Base-by-base conservation (phyloP, 2,113 vertebrate genomes). In the Pteropus alecto region DNA sequence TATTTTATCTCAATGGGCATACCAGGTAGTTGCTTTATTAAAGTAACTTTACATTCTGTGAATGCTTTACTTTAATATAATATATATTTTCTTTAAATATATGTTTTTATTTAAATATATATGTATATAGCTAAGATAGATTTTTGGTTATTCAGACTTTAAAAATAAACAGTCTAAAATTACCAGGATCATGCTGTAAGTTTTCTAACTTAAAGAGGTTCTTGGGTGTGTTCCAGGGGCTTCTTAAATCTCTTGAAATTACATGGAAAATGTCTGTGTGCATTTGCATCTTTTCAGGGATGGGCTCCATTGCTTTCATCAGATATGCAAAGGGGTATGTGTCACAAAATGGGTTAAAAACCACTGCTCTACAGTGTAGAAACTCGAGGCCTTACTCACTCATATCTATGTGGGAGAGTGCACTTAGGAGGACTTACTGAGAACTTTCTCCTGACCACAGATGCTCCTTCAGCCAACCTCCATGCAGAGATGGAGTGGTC, bases 21-120 rank as follows among this genome's bases (percentile, higher is more conserved):
- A 93, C 3, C 7, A 81, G 15, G 35, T 56, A 60, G 3, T 81
- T 86, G 56, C 35, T 78, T 76, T 61, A 87, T 74, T 82, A 79
- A 90, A 93, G 35, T 74, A 89, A 68, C 22, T 83, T 74, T 88
- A 82, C 58, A 87, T 82, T 93, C 67, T 82, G n/a, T 83, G 38
- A 28, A 26, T 41, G n/a, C 3, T 68, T 26, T 58, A 73, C 14
- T 35, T 81, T 18, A 60, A 68, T 85, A 16, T 67, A 65, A 67
- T n/a, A 87, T 22, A 73, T 43, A 60, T 51, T 51, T 51, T 51
- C 51, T 51, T 51, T 51, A 60, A 8, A 58, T 24, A 10, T 10
- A 60, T 10, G 10, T 9, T 24, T 24, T 9, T 5, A 63, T 24
- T 30, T 30, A 63, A 13, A 61, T 30, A 30, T 26, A 26, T 30